Base-by-base conservation (phyloP, 2,888 invertebrate species). In the Girardia tigrina region DNA sequence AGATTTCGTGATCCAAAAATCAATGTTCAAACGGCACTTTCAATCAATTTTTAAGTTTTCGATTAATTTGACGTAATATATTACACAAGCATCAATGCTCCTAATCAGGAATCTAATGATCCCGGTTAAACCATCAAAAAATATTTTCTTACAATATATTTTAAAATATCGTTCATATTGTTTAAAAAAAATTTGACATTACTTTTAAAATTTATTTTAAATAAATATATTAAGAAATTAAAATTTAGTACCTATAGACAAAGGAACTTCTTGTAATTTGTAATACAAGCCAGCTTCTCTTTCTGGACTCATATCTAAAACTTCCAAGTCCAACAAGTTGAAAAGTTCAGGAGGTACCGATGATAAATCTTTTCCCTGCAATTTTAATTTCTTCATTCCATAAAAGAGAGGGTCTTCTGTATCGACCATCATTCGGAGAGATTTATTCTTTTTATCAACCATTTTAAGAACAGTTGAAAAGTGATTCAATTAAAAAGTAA, bases 291-390 rank as follows among this genome's bases (percentile, higher is more conserved):
- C 83, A 0, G 83, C 80, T 77, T 83, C 80, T 26, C 84, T 77
- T 72, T 83, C 83, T 0, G 84, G 84, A 75, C 83, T 83, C 56
- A 84, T 78, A 76, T 83, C 83, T 14, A 84, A 79, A 14, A 83
- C 81, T 78, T 83, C 82, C 29, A 84, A 77, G 28, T 84, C 83
- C 70, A 79, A 77, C 71, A 84, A 77, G n/a, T 79, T 78, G 79
- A 82, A 84, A 26, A 84, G 72, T 16, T 81, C 81, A 0, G 77
- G 76, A 0, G 83, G 82, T 14, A 83, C 72, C 28, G 80, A 77
- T 14, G 78, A 75, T 26, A 84, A 79, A 74, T 84, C 83, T 71
- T 80, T 80, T 2, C 84, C 84, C 4, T 80, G 78, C 8, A 82
- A 75, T 78, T 82, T 81, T 28, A 83, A 78, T 77, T 81, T 82